These are phyloP conservation scores for Pentamera pediparva DNA, from an alignment of 53 echinoderm and acorn worm genomes.

Conservation along the genomic window DNA sequence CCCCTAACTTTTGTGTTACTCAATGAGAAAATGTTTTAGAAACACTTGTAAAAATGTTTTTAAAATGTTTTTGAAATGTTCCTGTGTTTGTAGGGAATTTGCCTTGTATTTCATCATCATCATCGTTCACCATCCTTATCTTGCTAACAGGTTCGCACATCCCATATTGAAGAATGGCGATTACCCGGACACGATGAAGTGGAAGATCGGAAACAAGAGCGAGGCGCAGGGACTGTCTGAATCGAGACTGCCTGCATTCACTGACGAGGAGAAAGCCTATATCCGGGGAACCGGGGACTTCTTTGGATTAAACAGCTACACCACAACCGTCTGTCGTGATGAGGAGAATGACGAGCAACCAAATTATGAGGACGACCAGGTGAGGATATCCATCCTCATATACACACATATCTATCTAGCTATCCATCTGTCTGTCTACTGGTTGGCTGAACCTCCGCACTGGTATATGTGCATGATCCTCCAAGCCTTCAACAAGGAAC, in stretches of 20 bases:
- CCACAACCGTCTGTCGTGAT: constrained; percentile 57
- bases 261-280: constrained; percentile 52
- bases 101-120: constrained; percentile 37
- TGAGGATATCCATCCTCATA: constrained; percentile 9
- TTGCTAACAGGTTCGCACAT: constrained; percentile 67
- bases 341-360: constrained; percentile 37
- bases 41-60: constrained; percentile 56
- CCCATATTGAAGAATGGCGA: constrained; percentile 74
- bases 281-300: constrained; percentile 74
- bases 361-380: constrained; percentile 81
- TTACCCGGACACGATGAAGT: constrained; percentile 83
- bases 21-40: no score
- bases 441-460: background rate
- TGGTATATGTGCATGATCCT: no score
- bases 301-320: constrained; percentile 87
- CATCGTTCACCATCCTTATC: no score
- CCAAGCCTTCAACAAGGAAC: background rate
- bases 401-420: background rate
- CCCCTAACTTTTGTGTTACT: no score
- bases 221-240: constrained; percentile 50
- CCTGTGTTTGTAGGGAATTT: constrained; percentile 49
- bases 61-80: no score
- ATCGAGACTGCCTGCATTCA: constrained; percentile 75
- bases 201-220: constrained; percentile 68
- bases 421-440: background rate